Evolutionary conservation across 1,140 invertebrate species (phyloP).

Genomic region (Drosophila serrata): DNA sequence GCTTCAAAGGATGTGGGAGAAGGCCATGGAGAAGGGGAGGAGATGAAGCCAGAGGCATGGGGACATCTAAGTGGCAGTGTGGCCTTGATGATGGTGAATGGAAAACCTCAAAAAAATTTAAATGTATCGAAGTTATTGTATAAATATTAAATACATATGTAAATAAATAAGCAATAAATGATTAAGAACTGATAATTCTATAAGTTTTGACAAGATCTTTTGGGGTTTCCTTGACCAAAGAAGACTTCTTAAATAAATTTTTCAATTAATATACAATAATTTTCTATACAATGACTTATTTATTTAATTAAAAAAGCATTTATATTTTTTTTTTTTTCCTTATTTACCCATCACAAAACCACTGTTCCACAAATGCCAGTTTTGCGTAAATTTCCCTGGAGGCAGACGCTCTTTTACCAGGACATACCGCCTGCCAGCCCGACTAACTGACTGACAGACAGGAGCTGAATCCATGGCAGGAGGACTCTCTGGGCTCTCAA

Average conservation of each 20-base stretch:
- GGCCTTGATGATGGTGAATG: background rate
- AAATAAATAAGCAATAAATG: background rate
- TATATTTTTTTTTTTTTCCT: background rate
- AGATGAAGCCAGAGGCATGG: conserved; percentile 1
- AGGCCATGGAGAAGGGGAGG: background rate
- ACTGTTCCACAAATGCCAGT: conserved; percentile 33
- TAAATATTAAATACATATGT: background rate
- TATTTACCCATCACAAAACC: background rate
- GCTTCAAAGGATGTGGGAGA: conserved; percentile 63
- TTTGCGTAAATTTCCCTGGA: conserved; percentile 71
- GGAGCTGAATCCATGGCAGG: conserved; percentile 20
- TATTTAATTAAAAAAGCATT: background rate
- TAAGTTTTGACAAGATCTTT: background rate
- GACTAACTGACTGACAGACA: conserved; percentile 36
- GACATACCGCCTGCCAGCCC: conserved; percentile 18
- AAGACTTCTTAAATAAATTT: background rate
- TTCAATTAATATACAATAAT: background rate
- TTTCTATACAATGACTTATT: fast-evolving
- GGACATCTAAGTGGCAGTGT: conserved; percentile 40
- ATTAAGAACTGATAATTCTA: no score
- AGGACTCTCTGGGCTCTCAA: background rate
- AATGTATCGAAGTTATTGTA: background rate
- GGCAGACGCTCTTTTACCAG: conserved; percentile 43
- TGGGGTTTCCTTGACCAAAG: background rate
- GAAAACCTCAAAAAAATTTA: background rate